phyloP scores from a whole-genome alignment of 2,797 vertebrate species.

The Crenichthys baileyi region DNA sequence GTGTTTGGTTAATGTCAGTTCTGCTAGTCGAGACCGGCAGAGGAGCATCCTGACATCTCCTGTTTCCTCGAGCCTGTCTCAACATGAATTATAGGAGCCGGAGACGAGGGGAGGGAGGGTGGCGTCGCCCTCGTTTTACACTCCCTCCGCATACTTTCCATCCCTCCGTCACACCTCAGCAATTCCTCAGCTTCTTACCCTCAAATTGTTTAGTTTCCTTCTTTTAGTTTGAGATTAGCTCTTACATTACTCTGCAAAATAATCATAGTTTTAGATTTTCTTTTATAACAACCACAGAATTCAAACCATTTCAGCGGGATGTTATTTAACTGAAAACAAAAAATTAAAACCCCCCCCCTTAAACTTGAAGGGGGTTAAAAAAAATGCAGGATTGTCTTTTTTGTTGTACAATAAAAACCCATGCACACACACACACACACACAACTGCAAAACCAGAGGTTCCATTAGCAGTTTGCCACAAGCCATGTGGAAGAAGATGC shows the following conservation, averaged over 20 bases:
- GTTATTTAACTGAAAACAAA: too few relatives aligned
- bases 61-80: constrained; percentile 53
- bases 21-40: constrained; percentile 4
- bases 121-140: background rate
- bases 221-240: background rate
- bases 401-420: too few relatives aligned
- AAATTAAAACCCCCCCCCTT: too few relatives aligned
- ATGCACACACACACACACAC: too few relatives aligned
- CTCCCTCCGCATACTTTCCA: constrained; percentile 39
- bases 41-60: constrained; percentile 21
- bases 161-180: background rate
- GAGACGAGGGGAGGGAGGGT: background rate
- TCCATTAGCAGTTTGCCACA: too few relatives aligned
- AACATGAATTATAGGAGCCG: constrained; percentile 43
- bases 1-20: constrained; percentile 3
- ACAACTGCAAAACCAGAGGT: too few relatives aligned
- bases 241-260: background rate
- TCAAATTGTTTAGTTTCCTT: background rate
- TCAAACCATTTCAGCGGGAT: too few relatives aligned
- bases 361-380: too few relatives aligned
- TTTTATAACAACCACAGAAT: background rate
- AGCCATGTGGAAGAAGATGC: too few relatives aligned
- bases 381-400: too few relatives aligned
- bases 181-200: background rate
- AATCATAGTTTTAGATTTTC: background rate